These are phyloP conservation scores for Drosophila auraria DNA, from an alignment of 1,140 invertebrate species.

Conservation along the genomic window DNA sequence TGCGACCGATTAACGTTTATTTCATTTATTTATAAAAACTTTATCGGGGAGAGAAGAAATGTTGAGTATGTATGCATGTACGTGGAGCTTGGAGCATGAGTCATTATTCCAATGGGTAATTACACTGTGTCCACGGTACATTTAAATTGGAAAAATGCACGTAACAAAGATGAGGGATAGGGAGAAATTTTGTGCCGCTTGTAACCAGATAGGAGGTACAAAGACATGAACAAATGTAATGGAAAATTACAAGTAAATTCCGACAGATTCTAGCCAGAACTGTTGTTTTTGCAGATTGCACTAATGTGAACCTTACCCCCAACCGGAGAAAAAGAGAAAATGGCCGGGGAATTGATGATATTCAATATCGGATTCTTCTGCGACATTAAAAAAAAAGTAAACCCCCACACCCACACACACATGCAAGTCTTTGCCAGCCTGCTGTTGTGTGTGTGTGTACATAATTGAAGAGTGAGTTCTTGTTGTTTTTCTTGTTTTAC, in stretches of 20 bases:
- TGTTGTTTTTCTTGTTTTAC: not conserved
- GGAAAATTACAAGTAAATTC: not conserved
- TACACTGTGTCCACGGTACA: slow-evolving; percentile 7
- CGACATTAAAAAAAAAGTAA: slow-evolving; percentile 23
- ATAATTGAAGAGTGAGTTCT: slow-evolving; percentile 19
- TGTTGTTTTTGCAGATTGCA: not conserved
- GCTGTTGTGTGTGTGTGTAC: slow-evolving; percentile 17
- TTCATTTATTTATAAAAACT: slow-evolving; percentile 13
- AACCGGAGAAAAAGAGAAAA: slow-evolving; percentile 21
- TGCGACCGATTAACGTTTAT: not conserved
- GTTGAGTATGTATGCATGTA: not conserved
- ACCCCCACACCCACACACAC: slow-evolving; percentile 22
- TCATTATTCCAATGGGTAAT: slow-evolving; percentile 13
- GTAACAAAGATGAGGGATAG: slow-evolving; percentile 13
- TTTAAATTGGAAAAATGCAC: slow-evolving; percentile 23
- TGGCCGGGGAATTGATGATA: slow-evolving; percentile 41
- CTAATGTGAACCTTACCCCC: slow-evolving; percentile 21
- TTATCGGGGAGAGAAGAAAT: not conserved
- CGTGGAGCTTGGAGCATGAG: slow-evolving; percentile 11
- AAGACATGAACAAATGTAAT: not conserved
- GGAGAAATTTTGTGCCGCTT: not conserved
- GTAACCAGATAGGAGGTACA: slow-evolving; percentile 7
- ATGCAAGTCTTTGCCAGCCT: not conserved
- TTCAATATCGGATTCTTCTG: slow-evolving; percentile 35
- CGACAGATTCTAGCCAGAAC: not conserved